These are phyloP conservation scores for Pluvialis apricaria DNA, from an alignment of 2,113 vertebrate genomes.

Conservation along the genomic window DNA sequence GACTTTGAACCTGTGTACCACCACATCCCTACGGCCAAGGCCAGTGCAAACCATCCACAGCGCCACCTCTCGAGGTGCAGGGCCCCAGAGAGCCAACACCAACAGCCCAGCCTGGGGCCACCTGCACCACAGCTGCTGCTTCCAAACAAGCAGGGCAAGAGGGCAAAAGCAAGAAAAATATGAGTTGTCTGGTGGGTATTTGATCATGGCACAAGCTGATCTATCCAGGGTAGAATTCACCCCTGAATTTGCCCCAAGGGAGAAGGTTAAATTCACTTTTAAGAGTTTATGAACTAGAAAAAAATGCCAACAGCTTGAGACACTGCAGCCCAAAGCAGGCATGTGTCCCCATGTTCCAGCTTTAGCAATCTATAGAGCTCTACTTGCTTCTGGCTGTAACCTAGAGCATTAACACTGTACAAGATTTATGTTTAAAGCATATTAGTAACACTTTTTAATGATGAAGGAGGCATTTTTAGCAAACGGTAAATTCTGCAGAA, in stretches of 20 bases:
- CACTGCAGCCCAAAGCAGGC: not conserved
- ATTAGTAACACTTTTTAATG: slow-evolving; percentile 15
- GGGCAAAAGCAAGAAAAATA: not conserved
- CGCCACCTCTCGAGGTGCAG: not conserved
- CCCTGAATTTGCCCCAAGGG: not conserved
- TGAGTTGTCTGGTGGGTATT: not conserved
- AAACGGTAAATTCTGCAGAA: slow-evolving; percentile 33
- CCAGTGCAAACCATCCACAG: not conserved
- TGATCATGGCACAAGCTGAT: rapidly evolving
- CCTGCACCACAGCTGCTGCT: not conserved
- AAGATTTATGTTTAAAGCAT: slow-evolving; percentile 30
- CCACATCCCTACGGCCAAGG: not conserved
- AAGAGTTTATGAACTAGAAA: not conserved
- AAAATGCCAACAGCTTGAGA: not conserved
- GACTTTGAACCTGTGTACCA: not conserved
- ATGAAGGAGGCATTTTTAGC: slow-evolving; percentile 2
- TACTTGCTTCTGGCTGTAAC: not conserved
- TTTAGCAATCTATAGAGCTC: not conserved
- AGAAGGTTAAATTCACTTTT: not conserved
- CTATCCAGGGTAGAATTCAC: not conserved
- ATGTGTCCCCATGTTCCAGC: not conserved
- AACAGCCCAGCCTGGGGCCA: not conserved
- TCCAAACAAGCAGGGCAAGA: not conserved
- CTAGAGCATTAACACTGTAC: not conserved
- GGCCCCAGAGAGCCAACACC: not conserved